A percentile compares a stretch with the other conserved stretches of the same genome.
phyloP scores from a whole-genome alignment of 2,797 vertebrate genomes.

The Sarcophilus harrisii region DNA sequence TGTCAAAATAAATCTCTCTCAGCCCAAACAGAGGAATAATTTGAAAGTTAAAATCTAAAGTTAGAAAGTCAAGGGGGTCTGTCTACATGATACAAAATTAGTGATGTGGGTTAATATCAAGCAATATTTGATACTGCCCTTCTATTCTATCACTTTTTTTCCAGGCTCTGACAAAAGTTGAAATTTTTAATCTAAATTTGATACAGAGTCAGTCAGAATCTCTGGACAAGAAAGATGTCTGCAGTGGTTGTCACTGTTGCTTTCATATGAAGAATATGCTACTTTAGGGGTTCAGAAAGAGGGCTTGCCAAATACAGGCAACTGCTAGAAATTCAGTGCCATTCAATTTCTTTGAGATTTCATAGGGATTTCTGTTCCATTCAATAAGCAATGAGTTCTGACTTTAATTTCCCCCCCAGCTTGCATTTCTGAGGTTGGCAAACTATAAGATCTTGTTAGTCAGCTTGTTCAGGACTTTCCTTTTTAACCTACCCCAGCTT shows the following conservation, averaged over 20 bases:
- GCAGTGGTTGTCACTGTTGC: background rate
- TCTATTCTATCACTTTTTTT: background rate
- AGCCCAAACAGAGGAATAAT: background rate
- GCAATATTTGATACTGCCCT: background rate
- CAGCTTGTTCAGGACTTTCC: constrained; percentile 74
- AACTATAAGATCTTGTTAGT: constrained; percentile 68
- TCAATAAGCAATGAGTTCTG: constrained; percentile 65
- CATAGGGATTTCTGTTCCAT: constrained; percentile 54
- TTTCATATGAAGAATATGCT: background rate
- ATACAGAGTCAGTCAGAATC: background rate
- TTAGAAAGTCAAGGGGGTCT: background rate
- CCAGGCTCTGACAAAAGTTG: background rate
- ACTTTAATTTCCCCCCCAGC: constrained; percentile 74
- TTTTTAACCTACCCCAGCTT: constrained; percentile 79
- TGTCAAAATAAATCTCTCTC: background rate
- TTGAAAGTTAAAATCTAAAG: background rate
- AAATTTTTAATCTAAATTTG: background rate
- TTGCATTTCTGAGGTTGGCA: constrained; percentile 66
- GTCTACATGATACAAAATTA: background rate
- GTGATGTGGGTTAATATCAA: background rate
- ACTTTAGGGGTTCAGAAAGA: background rate
- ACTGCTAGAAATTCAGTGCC: background rate
- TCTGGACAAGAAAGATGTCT: background rate
- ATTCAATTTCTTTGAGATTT: background rate
- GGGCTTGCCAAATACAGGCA: background rate